Percentiles rank a stretch among this genome's conserved stretches.
phyloP scores from a whole-genome alignment of 2,113 vertebrate species.

The Excalfactoria chinensis region DNA sequence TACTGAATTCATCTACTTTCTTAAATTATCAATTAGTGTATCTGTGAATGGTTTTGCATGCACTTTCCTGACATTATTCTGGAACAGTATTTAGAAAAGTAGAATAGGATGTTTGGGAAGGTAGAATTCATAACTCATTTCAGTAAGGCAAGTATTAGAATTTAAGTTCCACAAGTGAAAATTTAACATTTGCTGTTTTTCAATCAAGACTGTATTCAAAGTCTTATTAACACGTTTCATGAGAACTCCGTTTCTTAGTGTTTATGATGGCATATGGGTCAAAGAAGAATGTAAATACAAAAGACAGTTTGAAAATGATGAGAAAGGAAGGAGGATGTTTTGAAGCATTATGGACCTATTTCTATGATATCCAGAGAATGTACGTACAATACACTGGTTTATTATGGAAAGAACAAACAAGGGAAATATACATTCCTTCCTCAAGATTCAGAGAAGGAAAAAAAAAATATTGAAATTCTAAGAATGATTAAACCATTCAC shows the following conservation, averaged over 20 bases:
- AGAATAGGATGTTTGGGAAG: not conserved
- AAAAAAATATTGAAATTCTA: not conserved
- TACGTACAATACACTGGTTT: not conserved
- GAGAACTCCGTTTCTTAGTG: not conserved
- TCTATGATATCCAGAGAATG: fast-evolving
- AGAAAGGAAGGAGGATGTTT: not conserved
- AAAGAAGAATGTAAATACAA: not conserved
- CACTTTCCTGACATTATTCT: not conserved
- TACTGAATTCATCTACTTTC: not conserved
- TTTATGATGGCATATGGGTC: not conserved
- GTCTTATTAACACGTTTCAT: not conserved
- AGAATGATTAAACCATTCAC: not conserved
- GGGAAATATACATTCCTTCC: not conserved
- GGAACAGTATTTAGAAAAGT: not conserved
- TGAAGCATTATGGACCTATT: not conserved
- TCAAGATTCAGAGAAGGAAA: not conserved
- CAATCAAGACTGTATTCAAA: not conserved
- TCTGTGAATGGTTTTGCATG: not conserved
- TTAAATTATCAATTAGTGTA: not conserved
- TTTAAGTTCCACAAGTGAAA: not conserved
- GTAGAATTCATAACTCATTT: not conserved
- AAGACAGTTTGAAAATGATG: not conserved
- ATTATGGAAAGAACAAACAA: not conserved
- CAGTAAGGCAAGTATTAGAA: not conserved
- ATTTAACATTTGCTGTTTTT: not conserved